Conservation (phyloP, 2,888 invertebrate genomes). For the Lydus trimaculatus region DNA sequence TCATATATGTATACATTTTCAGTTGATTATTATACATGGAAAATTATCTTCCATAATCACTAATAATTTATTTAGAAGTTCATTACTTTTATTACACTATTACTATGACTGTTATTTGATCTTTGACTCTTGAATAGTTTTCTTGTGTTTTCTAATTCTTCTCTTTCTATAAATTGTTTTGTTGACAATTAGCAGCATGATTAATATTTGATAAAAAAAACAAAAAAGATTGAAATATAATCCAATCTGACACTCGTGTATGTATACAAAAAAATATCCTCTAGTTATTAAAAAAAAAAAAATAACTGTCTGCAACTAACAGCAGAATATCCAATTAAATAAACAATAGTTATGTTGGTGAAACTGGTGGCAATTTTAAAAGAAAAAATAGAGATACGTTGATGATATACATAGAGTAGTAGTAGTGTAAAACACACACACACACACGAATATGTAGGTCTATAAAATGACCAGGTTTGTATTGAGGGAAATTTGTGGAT, state of each 20-base stretch:
- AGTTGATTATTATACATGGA: not conserved
- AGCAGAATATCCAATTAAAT: not conserved
- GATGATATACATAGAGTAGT: not conserved
- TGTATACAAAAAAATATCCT: not conserved
- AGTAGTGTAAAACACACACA: too few relatives aligned
- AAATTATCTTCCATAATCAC: not conserved
- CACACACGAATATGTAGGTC: not conserved
- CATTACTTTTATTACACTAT: not conserved
- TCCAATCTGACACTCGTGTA: not conserved
- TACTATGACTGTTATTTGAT: not conserved
- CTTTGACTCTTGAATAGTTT: not conserved
- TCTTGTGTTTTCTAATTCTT: not conserved
- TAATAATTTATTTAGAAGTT: not conserved
- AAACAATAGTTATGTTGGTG: not conserved
- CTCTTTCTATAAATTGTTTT: not conserved
- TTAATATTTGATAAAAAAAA: not conserved
- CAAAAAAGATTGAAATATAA: too few relatives aligned
- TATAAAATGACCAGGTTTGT: not conserved
- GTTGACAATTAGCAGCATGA: not conserved
- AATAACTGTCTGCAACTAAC: not conserved
- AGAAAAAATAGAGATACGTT: not conserved
- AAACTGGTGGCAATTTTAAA: not conserved
- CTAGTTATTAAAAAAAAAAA: not conserved
- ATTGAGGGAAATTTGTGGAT: slow-evolving; percentile 7
- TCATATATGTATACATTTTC: too few relatives aligned